A percentile compares a stretch with the other conserved stretches of the same genome.
Evolutionary conservation across 2,888 invertebrate genomes (phyloP).

Genomic region (Acanthoscelides obtectus): DNA sequence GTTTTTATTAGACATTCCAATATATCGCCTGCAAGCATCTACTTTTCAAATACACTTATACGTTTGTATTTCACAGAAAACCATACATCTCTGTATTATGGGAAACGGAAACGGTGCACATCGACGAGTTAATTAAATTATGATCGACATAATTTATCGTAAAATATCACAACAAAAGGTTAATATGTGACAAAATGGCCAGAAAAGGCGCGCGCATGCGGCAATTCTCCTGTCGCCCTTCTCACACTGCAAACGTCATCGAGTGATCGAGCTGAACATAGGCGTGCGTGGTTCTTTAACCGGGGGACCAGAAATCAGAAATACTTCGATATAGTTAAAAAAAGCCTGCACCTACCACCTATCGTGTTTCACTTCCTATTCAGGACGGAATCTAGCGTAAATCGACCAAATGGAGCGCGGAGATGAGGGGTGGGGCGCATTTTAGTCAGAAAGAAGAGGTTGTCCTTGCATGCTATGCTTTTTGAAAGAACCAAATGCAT

Average conservation of each 20-base stretch:
- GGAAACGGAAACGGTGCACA: not conserved
- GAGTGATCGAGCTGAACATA: not conserved
- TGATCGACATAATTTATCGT: conserved; percentile 42
- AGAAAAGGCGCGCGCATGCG: conserved; percentile 41
- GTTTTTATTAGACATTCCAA: conserved; percentile 21
- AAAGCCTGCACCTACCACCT: no score
- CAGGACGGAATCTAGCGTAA: no score
- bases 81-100: not conserved
- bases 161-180: conserved; percentile 50
- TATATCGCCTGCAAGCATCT: conserved; percentile 14
- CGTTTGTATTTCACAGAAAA: conserved; percentile 9
- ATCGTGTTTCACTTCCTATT: no score
- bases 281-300: not conserved
- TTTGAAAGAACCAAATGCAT: no score
- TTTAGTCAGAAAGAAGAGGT: no score
- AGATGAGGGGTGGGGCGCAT: no score
- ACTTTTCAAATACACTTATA: conserved; percentile 9
- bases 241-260: not conserved
- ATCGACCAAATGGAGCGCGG: no score
- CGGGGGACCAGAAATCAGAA: not conserved
- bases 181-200: conserved; percentile 50
- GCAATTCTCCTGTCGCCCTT: conserved; percentile 16
- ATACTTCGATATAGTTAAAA: no score
- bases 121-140: conserved; percentile 35
- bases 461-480: no score